These are phyloP conservation scores for Acanthiza pusilla DNA, from an alignment of 2,797 vertebrate species.

Conservation along the genomic window DNA sequence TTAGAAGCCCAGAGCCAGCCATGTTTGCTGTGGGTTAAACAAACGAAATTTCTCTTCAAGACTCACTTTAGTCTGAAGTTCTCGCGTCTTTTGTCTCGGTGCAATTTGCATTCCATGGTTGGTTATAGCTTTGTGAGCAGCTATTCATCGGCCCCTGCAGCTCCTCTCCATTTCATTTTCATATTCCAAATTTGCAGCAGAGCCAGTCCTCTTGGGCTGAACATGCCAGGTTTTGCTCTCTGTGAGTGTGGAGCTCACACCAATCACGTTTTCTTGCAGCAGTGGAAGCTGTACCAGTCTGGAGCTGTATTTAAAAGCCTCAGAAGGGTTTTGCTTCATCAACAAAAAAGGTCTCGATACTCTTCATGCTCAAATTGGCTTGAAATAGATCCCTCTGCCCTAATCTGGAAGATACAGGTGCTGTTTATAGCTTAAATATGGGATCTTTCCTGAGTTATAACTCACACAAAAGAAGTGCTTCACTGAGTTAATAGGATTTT, in stretches of 20 bases:
- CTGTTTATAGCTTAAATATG: background rate
- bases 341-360: background rate
- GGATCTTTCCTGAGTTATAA: background rate
- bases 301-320: background rate
- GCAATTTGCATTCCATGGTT: slow-evolving; percentile 53
- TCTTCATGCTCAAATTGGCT: background rate
- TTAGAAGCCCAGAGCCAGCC: background rate
- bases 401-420: background rate
- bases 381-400: background rate
- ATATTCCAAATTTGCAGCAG: slow-evolving; percentile 47
- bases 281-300: background rate
- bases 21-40: background rate
- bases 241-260: background rate
- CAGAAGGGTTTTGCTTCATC: background rate
- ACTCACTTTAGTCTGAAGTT: slow-evolving; percentile 14
- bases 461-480: background rate
- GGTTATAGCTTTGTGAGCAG: slow-evolving; percentile 54
- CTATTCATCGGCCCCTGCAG: slow-evolving; percentile 47
- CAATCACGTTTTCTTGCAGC: slow-evolving; percentile 4
- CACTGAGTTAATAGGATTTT: background rate
- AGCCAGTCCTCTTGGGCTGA: background rate
- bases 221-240: background rate
- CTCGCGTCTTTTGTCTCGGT: slow-evolving; percentile 10
- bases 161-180: slow-evolving; percentile 39
- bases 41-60: slow-evolving; percentile 53